These are phyloP conservation scores for Peribatodes rhomboidaria DNA, from an alignment of 2,888 invertebrate species.

Conservation along the genomic window DNA sequence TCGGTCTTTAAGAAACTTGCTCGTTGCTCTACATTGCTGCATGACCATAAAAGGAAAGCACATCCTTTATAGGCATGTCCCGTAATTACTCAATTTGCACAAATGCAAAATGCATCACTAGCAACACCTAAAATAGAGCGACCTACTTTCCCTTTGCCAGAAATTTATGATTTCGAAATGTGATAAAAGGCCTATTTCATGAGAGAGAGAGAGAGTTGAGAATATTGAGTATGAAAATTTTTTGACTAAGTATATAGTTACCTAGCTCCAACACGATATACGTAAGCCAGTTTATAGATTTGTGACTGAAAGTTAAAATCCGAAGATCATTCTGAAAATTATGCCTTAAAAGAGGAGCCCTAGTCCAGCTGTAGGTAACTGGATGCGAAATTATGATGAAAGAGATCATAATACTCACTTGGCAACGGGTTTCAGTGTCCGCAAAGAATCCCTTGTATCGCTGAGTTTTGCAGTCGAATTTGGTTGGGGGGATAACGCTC, in stretches of 20 bases:
- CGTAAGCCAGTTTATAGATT: no score
- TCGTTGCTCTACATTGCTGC: slow-evolving; percentile 21
- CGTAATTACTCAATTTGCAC: slow-evolving; percentile 48
- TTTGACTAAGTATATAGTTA: no score
- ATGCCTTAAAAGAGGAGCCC: no score
- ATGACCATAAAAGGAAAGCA: slow-evolving; percentile 46
- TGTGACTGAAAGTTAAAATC: no score
- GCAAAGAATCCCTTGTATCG: slow-evolving; percentile 96
- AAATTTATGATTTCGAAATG: slow-evolving; percentile 5
- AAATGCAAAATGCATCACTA: slow-evolving; percentile 45
- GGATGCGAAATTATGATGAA: background rate
- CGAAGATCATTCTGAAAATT: no score
- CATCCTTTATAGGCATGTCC: slow-evolving; percentile 44
- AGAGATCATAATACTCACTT: slow-evolving; percentile 80
- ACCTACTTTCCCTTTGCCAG: slow-evolving; percentile 50
- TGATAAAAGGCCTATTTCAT: background rate
- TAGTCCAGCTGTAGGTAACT: background rate
- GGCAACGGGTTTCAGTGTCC: slow-evolving; percentile 94
- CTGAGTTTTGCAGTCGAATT: slow-evolving; percentile 93
- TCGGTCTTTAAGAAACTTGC: slow-evolving; percentile 40
- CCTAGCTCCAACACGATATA: no score
- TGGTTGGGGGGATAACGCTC: slow-evolving; percentile 91
- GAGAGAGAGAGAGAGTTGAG: no score
- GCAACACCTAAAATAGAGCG: slow-evolving; percentile 44
- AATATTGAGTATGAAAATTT: no score